Conservation (phyloP, 2,888 invertebrate species). For the Hemicrepidius hirtus region DNA sequence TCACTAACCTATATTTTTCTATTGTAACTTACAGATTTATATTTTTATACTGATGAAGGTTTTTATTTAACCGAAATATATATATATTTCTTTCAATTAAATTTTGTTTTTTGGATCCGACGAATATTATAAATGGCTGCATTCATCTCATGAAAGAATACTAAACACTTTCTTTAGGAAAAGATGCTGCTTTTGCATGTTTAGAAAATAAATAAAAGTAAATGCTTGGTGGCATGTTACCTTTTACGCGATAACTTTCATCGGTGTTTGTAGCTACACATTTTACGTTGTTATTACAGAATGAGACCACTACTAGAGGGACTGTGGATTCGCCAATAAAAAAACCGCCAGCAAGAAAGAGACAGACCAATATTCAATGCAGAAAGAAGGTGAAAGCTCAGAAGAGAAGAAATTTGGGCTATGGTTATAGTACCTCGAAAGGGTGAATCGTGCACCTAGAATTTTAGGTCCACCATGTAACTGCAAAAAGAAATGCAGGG, state of each 20-base stretch:
- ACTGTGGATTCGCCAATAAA: too few species aligned
- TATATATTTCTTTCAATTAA: too few species aligned
- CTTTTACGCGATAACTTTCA: neutral
- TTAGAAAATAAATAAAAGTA: neutral
- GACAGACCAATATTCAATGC: constrained; percentile 16
- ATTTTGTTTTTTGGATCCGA: too few species aligned
- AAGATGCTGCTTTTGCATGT: neutral
- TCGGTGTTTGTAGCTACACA: neutral
- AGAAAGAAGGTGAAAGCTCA: constrained; percentile 26
- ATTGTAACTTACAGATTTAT: too few species aligned
- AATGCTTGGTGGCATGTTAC: neutral
- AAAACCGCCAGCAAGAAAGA: constrained; percentile 12
- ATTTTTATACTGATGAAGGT: too few species aligned
- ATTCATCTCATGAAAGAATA: too few species aligned
- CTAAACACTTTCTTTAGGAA: too few species aligned
- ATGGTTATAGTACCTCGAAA: neutral
- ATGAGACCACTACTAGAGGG: neutral
- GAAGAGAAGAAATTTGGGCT: constrained; percentile 27
- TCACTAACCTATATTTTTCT: too few species aligned
- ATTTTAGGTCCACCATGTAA: constrained; percentile 36
- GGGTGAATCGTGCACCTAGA: neutral
- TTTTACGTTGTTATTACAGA: neutral
- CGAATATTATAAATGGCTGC: too few species aligned
- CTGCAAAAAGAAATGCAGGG: constrained; percentile 44
- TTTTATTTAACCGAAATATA: too few species aligned